Conservation (phyloP, 1,140 invertebrate species). For the Aphaenogaster rudis region DNA sequence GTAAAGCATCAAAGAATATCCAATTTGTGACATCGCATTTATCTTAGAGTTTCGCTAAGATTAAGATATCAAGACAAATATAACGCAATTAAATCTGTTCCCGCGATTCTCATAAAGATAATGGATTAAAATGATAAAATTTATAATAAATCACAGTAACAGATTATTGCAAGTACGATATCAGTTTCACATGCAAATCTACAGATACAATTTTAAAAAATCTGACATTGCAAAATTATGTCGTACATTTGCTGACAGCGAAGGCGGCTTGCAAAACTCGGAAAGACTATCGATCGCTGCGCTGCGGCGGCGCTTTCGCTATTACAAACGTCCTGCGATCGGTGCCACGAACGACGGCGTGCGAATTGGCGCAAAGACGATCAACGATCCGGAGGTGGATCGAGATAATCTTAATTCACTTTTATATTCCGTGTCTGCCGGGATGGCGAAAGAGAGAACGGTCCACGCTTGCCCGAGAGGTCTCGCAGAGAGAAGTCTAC, state of each 20-base stretch:
- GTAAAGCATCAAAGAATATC: not conserved
- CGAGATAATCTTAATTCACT: slow-evolving; percentile 72
- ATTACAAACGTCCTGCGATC: slow-evolving; percentile 42
- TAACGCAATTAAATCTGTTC: not conserved
- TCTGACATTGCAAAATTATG: not conserved
- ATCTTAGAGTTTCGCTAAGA: not conserved
- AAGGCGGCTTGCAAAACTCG: slow-evolving; percentile 16
- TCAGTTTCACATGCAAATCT: not conserved
- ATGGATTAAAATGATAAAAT: not conserved
- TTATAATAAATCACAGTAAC: not conserved
- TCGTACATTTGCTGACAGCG: not conserved
- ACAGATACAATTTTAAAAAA: not conserved
- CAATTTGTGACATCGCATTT: not conserved
- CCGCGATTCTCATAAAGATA: not conserved
- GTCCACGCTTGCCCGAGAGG: slow-evolving; percentile 59
- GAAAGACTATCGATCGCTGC: not conserved
- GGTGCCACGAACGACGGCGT: slow-evolving; percentile 30
- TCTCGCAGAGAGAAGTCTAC: slow-evolving; percentile 19
- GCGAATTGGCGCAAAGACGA: slow-evolving; percentile 63
- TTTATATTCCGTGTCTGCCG: slow-evolving; percentile 66
- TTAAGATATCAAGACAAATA: not conserved
- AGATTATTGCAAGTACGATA: not conserved
- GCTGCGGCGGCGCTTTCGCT: slow-evolving; percentile 29
- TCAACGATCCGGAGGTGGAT: slow-evolving; percentile 39
- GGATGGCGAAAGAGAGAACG: slow-evolving; percentile 63